These are phyloP conservation scores for Scaptomyza graminum DNA, from an alignment of 1,140 invertebrate genomes.

Conservation along the genomic window DNA sequence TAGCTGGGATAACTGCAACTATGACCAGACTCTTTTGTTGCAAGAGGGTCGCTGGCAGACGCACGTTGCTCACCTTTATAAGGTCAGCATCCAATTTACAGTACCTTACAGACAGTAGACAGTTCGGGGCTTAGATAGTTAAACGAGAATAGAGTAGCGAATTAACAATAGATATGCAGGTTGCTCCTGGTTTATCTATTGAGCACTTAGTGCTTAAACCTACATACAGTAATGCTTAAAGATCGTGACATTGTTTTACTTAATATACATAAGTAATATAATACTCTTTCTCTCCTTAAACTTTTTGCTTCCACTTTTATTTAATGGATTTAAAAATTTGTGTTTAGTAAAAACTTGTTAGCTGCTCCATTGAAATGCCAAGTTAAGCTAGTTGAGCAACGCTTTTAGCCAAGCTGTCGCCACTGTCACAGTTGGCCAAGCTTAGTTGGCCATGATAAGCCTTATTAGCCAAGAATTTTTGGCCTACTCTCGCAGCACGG, in stretches of 20 bases:
- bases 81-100: slow-evolving; percentile 66
- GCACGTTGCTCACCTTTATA: slow-evolving; percentile 77
- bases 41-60: slow-evolving; percentile 40
- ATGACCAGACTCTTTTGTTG: background rate
- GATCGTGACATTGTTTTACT: slow-evolving; percentile 29
- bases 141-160: background rate
- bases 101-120: background rate
- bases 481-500: slow-evolving; percentile 3
- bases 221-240: background rate
- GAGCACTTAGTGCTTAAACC: slow-evolving; percentile 18
- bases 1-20: slow-evolving; percentile 2
- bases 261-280: slow-evolving; percentile 14
- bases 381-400: slow-evolving; percentile 7
- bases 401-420: slow-evolving; percentile 29
- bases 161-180: slow-evolving; percentile 21
- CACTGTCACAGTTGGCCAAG: slow-evolving; percentile 17
- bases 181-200: slow-evolving; percentile 15
- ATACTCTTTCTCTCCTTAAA: slow-evolving; percentile 4
- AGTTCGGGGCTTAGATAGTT: slow-evolving; percentile 5
- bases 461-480: slow-evolving; percentile 69
- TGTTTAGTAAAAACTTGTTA: slow-evolving; percentile 21
- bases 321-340: background rate
- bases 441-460: slow-evolving; percentile 33
- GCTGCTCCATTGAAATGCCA: slow-evolving; percentile 10
- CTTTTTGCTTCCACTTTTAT: slow-evolving; percentile 27